These are phyloP conservation scores for Drosophila kambysellisi DNA, from an alignment of 2,888 invertebrate genomes.

Conservation along the genomic window DNA sequence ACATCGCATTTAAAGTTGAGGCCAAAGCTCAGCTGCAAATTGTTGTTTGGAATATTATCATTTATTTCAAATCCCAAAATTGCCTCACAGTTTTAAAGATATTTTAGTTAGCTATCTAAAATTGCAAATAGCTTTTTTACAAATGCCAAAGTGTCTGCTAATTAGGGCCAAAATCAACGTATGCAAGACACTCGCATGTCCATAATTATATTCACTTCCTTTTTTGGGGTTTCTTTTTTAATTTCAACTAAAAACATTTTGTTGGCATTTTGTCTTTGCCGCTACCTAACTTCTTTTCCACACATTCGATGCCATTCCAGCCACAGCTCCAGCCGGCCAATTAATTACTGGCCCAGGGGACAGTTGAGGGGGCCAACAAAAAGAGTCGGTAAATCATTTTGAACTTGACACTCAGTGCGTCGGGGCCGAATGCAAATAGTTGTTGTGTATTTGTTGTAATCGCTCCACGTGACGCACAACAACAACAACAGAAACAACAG, in stretches of 20 bases:
- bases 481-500: constrained; percentile 32
- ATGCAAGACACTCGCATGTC: constrained; percentile 8
- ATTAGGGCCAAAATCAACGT: constrained; percentile 63
- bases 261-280: constrained; percentile 2
- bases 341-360: constrained; percentile 56
- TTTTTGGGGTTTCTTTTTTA: not conserved
- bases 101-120: not conserved
- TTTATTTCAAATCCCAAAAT: not conserved
- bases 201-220: constrained; percentile 32
- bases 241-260: constrained; percentile 21
- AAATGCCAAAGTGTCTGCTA: constrained; percentile 35
- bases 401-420: constrained; percentile 73
- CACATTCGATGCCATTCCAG: constrained; percentile 7
- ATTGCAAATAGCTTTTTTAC: not conserved
- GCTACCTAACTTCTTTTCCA: constrained; percentile 13
- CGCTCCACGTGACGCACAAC: constrained; percentile 58
- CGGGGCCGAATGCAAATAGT: constrained; percentile 54
- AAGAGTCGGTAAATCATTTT: constrained; percentile 73
- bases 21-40: not conserved
- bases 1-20: not conserved
- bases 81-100: not conserved
- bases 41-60: not conserved
- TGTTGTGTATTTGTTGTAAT: constrained; percentile 42
- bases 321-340: constrained; percentile 55
- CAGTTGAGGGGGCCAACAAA: constrained; percentile 16